Evolutionary conservation across 1,140 invertebrate genomes (phyloP).

Genomic region (Maniola jurtina): DNA sequence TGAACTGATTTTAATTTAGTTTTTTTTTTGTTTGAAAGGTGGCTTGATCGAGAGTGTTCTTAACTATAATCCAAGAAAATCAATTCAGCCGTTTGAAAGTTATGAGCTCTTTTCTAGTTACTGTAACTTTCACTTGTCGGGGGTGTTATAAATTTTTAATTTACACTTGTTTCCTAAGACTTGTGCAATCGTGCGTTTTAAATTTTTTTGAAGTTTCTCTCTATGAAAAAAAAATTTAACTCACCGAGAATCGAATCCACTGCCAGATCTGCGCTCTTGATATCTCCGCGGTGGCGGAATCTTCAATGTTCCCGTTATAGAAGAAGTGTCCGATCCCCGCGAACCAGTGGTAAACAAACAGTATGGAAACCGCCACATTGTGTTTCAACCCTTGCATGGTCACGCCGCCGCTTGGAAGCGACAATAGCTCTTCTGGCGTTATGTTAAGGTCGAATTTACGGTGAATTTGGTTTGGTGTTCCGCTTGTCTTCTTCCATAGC

Average conservation of each 20-base stretch:
- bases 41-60: too few relatives aligned
- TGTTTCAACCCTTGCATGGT: constrained; percentile 81
- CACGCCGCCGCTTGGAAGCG: constrained; percentile 80
- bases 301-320: constrained; percentile 83
- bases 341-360: constrained; percentile 85
- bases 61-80: too few relatives aligned
- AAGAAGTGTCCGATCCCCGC: constrained; percentile 84
- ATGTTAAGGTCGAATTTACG: constrained; percentile 52
- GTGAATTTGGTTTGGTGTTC: constrained; percentile 70
- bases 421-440: constrained; percentile 74
- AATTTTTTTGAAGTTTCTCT: too few relatives aligned
- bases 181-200: too few relatives aligned
- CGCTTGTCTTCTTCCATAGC: constrained; percentile 76
- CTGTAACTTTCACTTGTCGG: too few relatives aligned
- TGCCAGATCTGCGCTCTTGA: constrained; percentile 87
- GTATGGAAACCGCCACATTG: constrained; percentile 82
- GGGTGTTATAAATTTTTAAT: too few relatives aligned
- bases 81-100: too few relatives aligned
- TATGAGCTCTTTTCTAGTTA: too few relatives aligned
- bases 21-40: too few relatives aligned
- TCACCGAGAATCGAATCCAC: constrained; percentile 83
- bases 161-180: too few relatives aligned
- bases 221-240: constrained; percentile 31
- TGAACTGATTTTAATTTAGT: too few relatives aligned
- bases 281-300: constrained; percentile 88